Percentiles rank a stretch among this genome's conserved stretches.
Evolutionary conservation across 2,888 invertebrate species (phyloP).

Genomic region (Drosophila trichaetosa): DNA sequence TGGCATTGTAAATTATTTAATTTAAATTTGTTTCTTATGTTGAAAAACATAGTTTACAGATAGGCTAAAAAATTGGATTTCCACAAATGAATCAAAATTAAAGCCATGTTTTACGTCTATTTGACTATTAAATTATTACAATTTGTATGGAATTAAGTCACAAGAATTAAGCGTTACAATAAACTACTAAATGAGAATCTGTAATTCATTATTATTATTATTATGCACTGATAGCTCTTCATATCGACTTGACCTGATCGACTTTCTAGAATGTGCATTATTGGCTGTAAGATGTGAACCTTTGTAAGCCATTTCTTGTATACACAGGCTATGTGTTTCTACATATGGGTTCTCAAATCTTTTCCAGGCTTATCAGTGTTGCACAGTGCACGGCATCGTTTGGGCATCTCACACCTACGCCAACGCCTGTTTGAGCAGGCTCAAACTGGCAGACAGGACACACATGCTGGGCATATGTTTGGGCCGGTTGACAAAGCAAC

Average conservation of each 20-base stretch:
- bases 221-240: not conserved
- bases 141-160: too few relatives aligned
- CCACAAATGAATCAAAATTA: not conserved
- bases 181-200: not conserved
- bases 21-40: not conserved
- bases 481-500: constrained; percentile 53
- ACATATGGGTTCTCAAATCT: not conserved
- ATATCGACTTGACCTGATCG: not conserved
- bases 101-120: too few relatives aligned
- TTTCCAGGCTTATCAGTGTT: constrained; percentile 7
- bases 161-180: too few relatives aligned
- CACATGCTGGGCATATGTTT: constrained; percentile 66
- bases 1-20: not conserved
- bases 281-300: not conserved
- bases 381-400: not conserved
- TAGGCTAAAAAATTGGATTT: not conserved
- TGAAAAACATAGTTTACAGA: not conserved
- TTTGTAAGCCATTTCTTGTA: not conserved
- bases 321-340: not conserved
- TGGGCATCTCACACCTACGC: constrained; percentile 48
- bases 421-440: constrained; percentile 45
- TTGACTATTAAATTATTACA: too few relatives aligned
- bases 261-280: not conserved
- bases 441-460: constrained; percentile 23
- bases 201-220: not conserved